Evolutionary conservation across 2,113 vertebrate genomes (phyloP), one percentile per base, ranked within the genome.

Genomic region (Xenus cinereus): DNA sequence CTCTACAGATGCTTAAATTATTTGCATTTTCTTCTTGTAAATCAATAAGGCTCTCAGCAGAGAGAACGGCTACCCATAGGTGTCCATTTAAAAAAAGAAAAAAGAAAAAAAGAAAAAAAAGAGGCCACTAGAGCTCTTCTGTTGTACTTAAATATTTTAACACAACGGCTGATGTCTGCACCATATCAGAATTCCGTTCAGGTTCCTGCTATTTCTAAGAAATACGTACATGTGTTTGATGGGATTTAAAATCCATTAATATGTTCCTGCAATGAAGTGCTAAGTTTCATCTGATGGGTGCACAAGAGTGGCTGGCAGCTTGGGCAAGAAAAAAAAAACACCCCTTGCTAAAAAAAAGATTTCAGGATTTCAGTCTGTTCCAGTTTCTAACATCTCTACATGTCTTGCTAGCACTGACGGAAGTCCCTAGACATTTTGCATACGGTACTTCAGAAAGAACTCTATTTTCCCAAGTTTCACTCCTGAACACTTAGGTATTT

Each of bases 41-140:
- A 74, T 5, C 0, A 0, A 9, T 15, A 23, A 41, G 4, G 13
- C 17, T 89, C 24, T 68, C 37, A 67, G 7, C 41, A 39, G 24
- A 84, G 22, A 69, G 48, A 60, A 68, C 10, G 43, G 8, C 30
- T n/a, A 43, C 7, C 43, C 22, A 46, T 4, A 63, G 7, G 7
- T 23, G 8, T 13, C 32, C 32, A 51, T 75, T 48, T 14, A 41
- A 30, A 19, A 53, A 33, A 63, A 54, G 24, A 11, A 20, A 24
- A 53, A 10, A 41, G 15, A 46, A 17, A 48, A 53, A 33, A 63
- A 54, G 30, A 43, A 22, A 13, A 20, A 23, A 53, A 9, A 35
- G 15, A 46, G 23, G 35, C 30, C 16, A 62, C 11, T 24, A 69
- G 10, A 50, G n/a, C 33, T 62, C 24, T 69, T 68, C 39, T 64